Percentiles rank a stretch among this genome's conserved stretches.
Evolutionary conservation across 2,888 invertebrate species (phyloP).

Genomic region (Lysandra bellargus): DNA sequence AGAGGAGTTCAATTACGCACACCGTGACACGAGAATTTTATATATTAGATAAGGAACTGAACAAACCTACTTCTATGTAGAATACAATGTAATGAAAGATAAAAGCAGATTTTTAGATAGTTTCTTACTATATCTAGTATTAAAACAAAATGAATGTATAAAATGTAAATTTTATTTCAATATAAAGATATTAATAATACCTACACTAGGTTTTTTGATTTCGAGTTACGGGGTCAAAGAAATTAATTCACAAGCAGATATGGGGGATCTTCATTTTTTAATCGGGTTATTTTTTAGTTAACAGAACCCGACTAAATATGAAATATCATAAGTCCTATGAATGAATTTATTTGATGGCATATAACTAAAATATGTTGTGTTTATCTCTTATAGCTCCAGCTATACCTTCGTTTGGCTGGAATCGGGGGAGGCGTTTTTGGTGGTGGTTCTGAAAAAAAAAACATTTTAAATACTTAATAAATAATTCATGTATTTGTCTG

Average conservation of each 20-base stretch:
- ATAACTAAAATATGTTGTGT: neutral
- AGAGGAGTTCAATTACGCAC: too few species aligned
- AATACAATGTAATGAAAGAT: too few species aligned
- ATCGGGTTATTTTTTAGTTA: neutral
- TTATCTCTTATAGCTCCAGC: slow-evolving; percentile 7
- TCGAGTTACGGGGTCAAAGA: neutral
- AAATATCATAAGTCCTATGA: neutral
- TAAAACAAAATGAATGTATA: neutral
- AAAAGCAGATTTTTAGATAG: too few species aligned
- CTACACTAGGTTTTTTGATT: neutral
- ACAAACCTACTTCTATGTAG: too few species aligned
- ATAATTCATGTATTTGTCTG: neutral
- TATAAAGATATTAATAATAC: neutral
- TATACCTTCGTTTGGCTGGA: slow-evolving; percentile 3
- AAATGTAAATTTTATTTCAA: neutral
- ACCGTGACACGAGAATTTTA: too few species aligned
- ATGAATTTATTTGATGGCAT: neutral
- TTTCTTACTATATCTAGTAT: too few species aligned
- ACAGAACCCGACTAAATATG: neutral
- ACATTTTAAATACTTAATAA: neutral
- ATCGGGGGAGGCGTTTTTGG: neutral
- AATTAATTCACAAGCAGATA: too few species aligned
- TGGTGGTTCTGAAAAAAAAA: slow-evolving; percentile 24
- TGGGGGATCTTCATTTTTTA: neutral
- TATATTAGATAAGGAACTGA: too few species aligned